Conservation (phyloP, 2,797 vertebrate genomes). For the Cuniculus paca region DNA sequence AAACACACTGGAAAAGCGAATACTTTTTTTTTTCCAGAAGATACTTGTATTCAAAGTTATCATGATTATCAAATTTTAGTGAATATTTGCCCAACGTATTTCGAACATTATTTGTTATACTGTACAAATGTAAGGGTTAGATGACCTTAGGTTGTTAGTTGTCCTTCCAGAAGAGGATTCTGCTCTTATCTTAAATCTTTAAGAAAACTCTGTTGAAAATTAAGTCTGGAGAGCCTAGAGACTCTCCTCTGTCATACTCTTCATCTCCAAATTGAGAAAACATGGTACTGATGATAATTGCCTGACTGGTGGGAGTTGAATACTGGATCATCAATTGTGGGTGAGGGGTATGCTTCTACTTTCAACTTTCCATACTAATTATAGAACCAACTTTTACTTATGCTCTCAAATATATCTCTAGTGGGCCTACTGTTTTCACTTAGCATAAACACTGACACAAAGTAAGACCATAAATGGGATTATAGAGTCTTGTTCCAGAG, state of each 20-base stretch:
- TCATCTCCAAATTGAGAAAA: not conserved
- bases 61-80: not conserved
- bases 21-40: not conserved
- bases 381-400: not conserved
- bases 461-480: not conserved
- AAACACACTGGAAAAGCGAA: not conserved
- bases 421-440: not conserved
- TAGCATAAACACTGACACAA: not conserved
- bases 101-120: not conserved
- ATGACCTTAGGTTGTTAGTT: not conserved
- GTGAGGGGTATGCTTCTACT: not conserved
- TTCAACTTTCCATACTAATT: not conserved
- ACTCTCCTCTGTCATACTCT: not conserved
- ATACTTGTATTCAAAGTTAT: not conserved
- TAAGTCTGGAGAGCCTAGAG: not conserved
- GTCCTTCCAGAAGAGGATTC: not conserved
- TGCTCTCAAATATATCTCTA: not conserved
- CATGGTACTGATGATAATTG: not conserved
- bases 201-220: not conserved
- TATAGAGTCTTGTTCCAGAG: not conserved
- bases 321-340: not conserved
- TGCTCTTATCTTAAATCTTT: not conserved
- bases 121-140: not conserved
- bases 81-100: not conserved
- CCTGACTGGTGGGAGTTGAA: not conserved